These are phyloP conservation scores for Hemiscyllium ocellatum DNA, from an alignment of 2,113 vertebrate genomes.

Conservation along the genomic window DNA sequence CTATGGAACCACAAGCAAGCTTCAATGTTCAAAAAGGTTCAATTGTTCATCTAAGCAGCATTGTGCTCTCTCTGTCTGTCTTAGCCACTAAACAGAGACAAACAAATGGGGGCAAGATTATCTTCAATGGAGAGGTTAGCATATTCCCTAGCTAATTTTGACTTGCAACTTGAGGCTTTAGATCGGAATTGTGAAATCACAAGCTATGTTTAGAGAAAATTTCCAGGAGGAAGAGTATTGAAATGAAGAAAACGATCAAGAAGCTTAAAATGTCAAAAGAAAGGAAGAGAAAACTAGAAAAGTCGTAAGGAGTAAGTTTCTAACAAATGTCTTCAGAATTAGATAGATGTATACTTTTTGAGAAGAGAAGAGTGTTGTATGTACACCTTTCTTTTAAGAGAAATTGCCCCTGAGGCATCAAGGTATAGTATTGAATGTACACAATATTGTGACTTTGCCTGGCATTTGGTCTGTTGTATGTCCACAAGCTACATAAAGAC, in stretches of 20 bases:
- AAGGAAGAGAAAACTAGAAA: not conserved
- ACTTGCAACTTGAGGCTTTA: not conserved
- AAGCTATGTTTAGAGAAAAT: not conserved
- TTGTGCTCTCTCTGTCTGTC: not conserved
- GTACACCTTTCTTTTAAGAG: no score
- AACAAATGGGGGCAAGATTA: not conserved
- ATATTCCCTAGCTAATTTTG: not conserved
- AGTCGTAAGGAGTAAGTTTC: not conserved
- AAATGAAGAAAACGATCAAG: not conserved
- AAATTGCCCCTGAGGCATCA: no score
- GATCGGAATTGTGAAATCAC: not conserved
- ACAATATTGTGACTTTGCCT: no score
- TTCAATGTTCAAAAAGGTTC: not conserved
- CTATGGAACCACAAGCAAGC: no score
- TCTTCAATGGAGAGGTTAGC: not conserved
- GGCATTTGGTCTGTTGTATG: no score
- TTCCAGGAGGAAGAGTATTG: not conserved
- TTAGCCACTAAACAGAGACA: not conserved
- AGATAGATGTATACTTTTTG: not conserved
- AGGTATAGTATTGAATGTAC: no score
- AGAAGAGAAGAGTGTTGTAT: not conserved
- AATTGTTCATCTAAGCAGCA: not conserved
- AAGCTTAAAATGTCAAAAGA: not conserved
- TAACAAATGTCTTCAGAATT: not conserved
- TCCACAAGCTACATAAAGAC: no score